Percentiles rank a stretch among this genome's conserved stretches.
phyloP scores from a whole-genome alignment of 2,888 invertebrate genomes.

The Ecliptopera silaceata region DNA sequence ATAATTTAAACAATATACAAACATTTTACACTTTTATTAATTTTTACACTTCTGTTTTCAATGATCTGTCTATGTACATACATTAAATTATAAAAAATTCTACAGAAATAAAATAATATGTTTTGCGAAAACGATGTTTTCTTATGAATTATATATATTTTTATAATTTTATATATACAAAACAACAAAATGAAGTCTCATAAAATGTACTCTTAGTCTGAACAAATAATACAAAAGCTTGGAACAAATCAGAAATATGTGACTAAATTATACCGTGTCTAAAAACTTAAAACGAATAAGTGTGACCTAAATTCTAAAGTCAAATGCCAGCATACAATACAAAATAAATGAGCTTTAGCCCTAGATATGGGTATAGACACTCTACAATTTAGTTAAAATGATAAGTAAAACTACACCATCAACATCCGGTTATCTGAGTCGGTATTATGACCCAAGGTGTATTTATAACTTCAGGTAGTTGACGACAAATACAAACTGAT shows the following conservation, averaged over 20 bases:
- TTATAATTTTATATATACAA: constrained; percentile 35
- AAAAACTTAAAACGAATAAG: constrained; percentile 16
- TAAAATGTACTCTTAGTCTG: constrained; percentile 30
- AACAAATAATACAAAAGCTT: constrained; percentile 25
- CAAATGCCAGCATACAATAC: constrained; percentile 26
- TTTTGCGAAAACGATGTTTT: constrained; percentile 42
- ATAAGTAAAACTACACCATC: background rate
- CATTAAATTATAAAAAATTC: constrained; percentile 65
- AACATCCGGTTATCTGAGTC: background rate
- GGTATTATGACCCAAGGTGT: background rate
- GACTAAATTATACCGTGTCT: constrained; percentile 12
- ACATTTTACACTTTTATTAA: constrained; percentile 58
- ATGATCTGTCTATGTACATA: constrained; percentile 65
- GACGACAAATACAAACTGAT: background rate
- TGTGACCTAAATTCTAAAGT: constrained; percentile 19
- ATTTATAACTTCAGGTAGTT: background rate
- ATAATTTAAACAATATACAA: constrained; percentile 16
- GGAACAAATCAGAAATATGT: constrained; percentile 16
- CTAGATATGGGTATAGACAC: constrained; percentile 12
- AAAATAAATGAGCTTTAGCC: constrained; percentile 10
- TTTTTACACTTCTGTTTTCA: constrained; percentile 73
- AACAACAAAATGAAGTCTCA: constrained; percentile 27
- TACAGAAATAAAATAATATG: constrained; percentile 65
- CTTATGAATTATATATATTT: constrained; percentile 32
- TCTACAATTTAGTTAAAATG: constrained; percentile 20